Conservation (phyloP, 2,888 invertebrate species). For the Chrysopilus asiliformis region DNA sequence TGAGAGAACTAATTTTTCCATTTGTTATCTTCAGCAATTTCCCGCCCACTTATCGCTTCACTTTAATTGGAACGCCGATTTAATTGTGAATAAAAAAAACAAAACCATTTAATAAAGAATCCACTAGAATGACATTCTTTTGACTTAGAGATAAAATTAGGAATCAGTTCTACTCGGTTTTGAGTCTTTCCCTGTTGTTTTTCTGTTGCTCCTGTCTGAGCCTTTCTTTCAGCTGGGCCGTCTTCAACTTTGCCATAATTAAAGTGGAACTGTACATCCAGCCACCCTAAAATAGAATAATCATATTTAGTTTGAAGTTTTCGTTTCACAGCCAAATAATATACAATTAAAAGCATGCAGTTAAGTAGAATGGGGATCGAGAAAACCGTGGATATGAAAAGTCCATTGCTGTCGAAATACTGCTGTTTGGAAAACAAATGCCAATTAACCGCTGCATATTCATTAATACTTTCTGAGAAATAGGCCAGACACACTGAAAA, state of each 20-base stretch:
- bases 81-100: too few species aligned
- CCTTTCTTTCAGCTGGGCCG: conserved; percentile 61
- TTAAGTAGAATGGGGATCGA: conserved; percentile 86
- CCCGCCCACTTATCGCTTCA: too few species aligned
- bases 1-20: too few species aligned
- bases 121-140: too few species aligned
- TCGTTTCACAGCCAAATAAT: conserved; percentile 31
- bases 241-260: conserved; percentile 72
- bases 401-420: conserved; percentile 86
- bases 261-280: conserved; percentile 85
- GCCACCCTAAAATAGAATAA: conserved; percentile 50
- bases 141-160: too few species aligned
- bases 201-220: conserved; percentile 46
- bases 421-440: conserved; percentile 77
- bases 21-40: too few species aligned
- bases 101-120: too few species aligned
- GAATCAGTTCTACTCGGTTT: too few species aligned
- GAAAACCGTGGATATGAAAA: conserved; percentile 87
- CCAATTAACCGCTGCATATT: conserved; percentile 80
- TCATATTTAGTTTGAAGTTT: neutral
- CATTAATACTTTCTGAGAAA: conserved; percentile 82
- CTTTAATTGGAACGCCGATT: too few species aligned
- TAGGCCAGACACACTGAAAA: conserved; percentile 69
- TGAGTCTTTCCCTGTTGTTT: too few species aligned
- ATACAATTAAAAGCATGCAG: conserved; percentile 89